phyloP scores from a whole-genome alignment of 2,113 vertebrate genomes.

The Oceanites oceanicus region DNA sequence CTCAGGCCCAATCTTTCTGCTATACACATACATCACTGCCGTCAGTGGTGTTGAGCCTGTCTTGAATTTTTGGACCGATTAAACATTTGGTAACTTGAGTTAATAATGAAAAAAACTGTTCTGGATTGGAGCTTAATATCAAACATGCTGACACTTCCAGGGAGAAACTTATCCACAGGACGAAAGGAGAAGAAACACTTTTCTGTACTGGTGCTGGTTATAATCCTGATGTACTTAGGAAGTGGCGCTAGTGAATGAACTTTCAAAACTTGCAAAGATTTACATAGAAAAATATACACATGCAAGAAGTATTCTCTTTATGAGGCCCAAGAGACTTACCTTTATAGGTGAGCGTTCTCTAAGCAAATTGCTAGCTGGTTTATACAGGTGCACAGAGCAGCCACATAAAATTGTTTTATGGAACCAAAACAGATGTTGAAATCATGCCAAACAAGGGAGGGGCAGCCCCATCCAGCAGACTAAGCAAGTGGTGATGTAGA shows the following conservation, averaged over 20 bases:
- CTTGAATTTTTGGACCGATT: neutral
- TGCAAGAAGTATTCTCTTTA: neutral
- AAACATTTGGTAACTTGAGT: neutral
- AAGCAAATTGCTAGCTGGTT: slow-evolving; percentile 12
- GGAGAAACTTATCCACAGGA: neutral
- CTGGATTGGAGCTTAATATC: neutral
- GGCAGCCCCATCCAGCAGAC: slow-evolving; percentile 31
- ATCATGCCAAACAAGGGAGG: slow-evolving; percentile 11
- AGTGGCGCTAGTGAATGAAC: neutral
- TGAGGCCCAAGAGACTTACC: neutral
- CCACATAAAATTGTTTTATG: neutral
- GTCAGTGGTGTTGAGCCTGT: neutral
- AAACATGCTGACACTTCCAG: neutral
- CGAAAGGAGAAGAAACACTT: neutral
- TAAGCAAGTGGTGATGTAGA: slow-evolving; percentile 21
- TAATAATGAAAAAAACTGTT: neutral
- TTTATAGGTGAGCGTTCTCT: neutral
- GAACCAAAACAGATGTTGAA: slow-evolving; percentile 11
- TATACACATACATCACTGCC: neutral
- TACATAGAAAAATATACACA: neutral
- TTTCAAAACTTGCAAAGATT: neutral
- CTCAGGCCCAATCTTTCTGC: neutral
- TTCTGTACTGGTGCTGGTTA: neutral
- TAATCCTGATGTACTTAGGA: neutral
- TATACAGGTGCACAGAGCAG: neutral